These are phyloP conservation scores for Anniella stebbinsi DNA, from an alignment of 2,797 vertebrate genomes.

Conservation along the genomic window DNA sequence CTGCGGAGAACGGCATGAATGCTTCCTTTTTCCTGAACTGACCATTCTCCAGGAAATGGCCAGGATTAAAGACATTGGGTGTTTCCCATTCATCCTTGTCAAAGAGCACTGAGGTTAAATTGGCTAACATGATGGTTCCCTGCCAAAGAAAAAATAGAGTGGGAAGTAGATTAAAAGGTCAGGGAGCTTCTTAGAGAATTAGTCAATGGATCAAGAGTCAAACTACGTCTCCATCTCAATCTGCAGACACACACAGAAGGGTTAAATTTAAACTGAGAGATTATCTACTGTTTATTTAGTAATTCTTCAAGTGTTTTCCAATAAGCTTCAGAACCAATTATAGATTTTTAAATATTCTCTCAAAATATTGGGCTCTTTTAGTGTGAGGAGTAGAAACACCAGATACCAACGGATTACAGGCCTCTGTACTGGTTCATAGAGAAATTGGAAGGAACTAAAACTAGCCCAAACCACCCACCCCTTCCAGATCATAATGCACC, in stretches of 20 bases:
- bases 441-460: background rate
- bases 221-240: background rate
- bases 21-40: constrained; percentile 82
- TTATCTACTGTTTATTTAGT: background rate
- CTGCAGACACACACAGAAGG: background rate
- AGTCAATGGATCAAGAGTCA: background rate
- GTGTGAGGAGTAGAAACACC: background rate
- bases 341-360: background rate
- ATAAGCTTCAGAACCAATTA: background rate
- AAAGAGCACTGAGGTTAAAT: constrained; percentile 84
- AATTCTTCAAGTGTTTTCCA: background rate
- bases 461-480: background rate
- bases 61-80: constrained; percentile 85
- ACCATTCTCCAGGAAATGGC: constrained; percentile 87
- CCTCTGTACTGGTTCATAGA: background rate
- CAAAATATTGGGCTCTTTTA: background rate
- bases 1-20: constrained; percentile 88
- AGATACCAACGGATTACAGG: background rate
- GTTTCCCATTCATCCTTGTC: constrained; percentile 88
- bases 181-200: background rate
- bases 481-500: background rate
- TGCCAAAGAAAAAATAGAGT: constrained; percentile 56
- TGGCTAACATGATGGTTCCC: constrained; percentile 81
- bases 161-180: accelerated
- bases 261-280: background rate